Evolutionary conservation across 1,140 invertebrate species (phyloP).

Genomic region (Sycophila sp.): DNA sequence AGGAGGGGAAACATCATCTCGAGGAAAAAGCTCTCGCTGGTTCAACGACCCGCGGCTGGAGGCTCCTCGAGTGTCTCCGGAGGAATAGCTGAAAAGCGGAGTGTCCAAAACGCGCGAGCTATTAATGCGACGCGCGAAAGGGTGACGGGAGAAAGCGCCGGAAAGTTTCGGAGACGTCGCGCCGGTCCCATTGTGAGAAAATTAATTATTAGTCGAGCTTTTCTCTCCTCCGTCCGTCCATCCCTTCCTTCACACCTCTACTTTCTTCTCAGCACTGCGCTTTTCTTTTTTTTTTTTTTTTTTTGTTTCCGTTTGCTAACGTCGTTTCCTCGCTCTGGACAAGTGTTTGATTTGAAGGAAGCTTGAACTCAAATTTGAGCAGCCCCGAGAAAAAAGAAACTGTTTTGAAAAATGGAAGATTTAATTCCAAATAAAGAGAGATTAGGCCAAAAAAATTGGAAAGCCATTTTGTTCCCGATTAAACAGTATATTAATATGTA

Average conservation of each 20-base stretch:
- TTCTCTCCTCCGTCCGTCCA: conserved; percentile 33
- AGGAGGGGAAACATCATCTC: too few species aligned
- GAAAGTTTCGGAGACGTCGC: conserved; percentile 6
- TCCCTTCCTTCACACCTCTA: too few species aligned
- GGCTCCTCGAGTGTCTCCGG: not conserved
- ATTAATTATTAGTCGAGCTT: conserved; percentile 32
- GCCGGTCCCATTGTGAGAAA: conserved; percentile 14
- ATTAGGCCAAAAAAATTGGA: too few species aligned
- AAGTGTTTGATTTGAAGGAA: not conserved
- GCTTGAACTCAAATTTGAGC: not conserved
- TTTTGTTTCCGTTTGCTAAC: not conserved
- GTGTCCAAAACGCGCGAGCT: not conserved
- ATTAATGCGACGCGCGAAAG: not conserved
- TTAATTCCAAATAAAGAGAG: too few species aligned
- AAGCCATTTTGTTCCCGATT: too few species aligned
- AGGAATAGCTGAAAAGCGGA: not conserved
- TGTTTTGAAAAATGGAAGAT: conserved; percentile 35
- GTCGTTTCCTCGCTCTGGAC: not conserved
- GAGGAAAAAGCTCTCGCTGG: too few species aligned
- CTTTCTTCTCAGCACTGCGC: conserved; percentile 34
- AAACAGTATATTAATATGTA: too few species aligned
- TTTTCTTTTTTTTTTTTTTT: conserved; percentile 37
- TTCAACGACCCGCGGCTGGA: not conserved
- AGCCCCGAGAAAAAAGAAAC: not conserved
- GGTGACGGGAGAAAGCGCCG: not conserved